Evolutionary conservation across 2,888 invertebrate genomes (phyloP), one percentile per base, ranked within the genome.

Genomic region (Catocala nupta): DNA sequence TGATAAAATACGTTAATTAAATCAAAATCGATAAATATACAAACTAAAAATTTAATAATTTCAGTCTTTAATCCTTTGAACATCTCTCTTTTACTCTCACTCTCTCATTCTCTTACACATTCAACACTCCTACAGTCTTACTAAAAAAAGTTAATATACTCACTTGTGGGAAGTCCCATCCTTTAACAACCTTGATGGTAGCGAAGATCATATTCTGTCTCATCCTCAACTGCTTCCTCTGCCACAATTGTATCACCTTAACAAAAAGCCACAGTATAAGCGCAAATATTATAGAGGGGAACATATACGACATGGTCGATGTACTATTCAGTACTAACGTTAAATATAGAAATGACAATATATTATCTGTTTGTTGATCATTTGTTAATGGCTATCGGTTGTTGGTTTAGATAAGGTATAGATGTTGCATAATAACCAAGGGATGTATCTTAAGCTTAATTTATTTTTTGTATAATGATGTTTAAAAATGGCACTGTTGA

Each of bases 171-270:
- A 98, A 96, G 81, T 97, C 96, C 96, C 96, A 97, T 73, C 96
- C 96, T 91, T 98, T 98, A 47, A 99, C 99, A 12, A 99, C 98
- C 87, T 98, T 98, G 89, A 99, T 99, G 65, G 99, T 99, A 39
- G 99, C 99, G 84, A 99, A 98, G 78, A 99, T 99, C 99, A 99
- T 99, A 89, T 99, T 99, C 90, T 99, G 99, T 11, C 99, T 93
- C 95, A 99, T 96, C 71, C 98, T 95, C 65, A 98, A 95, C 86
- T 99, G 99, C 86, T 99, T 99, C 91, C 99, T 97, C 89, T 99
- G 98, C 99, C 99, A 99, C 66, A 99, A 93, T 55, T 97, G 97
- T 53, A 98, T 97, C 53, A 98, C 95, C 58, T 79, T 66, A 6
- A 68, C 13, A 55, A 54, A 70, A 33, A 49, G 39, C 56, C 50